phyloP scores from a whole-genome alignment of 2,888 invertebrate genomes.

The Conchocele bisecta region DNA sequence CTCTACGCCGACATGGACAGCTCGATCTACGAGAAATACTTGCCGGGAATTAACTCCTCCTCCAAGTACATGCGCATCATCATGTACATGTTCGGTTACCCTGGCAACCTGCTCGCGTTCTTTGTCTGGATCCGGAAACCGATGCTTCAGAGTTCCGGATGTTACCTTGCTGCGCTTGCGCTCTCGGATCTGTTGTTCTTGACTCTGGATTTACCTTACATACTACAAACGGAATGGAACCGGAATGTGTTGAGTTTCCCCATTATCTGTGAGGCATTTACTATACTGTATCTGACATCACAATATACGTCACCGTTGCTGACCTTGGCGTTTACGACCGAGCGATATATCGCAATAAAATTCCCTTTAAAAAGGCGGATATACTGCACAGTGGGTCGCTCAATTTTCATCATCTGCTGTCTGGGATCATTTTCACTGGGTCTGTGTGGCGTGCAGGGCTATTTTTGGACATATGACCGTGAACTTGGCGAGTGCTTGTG shows the following conservation, averaged over 20 bases:
- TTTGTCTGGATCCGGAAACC: slow-evolving; percentile 81
- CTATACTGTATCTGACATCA: slow-evolving; percentile 75
- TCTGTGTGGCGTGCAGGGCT: slow-evolving; percentile 77
- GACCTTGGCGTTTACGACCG: slow-evolving; percentile 81
- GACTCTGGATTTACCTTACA: slow-evolving; percentile 74
- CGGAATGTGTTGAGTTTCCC: slow-evolving; percentile 68
- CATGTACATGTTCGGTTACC: slow-evolving; percentile 80
- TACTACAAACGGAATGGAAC: slow-evolving; percentile 76
- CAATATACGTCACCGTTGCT: slow-evolving; percentile 81
- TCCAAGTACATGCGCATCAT: slow-evolving; percentile 61
- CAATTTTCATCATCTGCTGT: slow-evolving; percentile 72
- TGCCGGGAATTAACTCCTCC: slow-evolving; percentile 54
- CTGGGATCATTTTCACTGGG: slow-evolving; percentile 68
- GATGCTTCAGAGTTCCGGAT: slow-evolving; percentile 82
- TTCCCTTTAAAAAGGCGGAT: slow-evolving; percentile 79
- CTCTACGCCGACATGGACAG: slow-evolving; percentile 22
- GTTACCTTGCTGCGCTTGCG: slow-evolving; percentile 81
- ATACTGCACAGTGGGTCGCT: slow-evolving; percentile 77
- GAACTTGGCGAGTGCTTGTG: slow-evolving; percentile 59
- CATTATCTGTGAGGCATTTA: slow-evolving; percentile 79
- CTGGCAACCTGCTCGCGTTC: slow-evolving; percentile 80
- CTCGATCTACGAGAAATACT: slow-evolving; percentile 57
- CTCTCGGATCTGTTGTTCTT: slow-evolving; percentile 80
- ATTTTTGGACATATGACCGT: slow-evolving; percentile 76
- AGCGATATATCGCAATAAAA: slow-evolving; percentile 81